phyloP scores from a whole-genome alignment of 2,888 invertebrate genomes.

The Oxystoma pomonae region DNA sequence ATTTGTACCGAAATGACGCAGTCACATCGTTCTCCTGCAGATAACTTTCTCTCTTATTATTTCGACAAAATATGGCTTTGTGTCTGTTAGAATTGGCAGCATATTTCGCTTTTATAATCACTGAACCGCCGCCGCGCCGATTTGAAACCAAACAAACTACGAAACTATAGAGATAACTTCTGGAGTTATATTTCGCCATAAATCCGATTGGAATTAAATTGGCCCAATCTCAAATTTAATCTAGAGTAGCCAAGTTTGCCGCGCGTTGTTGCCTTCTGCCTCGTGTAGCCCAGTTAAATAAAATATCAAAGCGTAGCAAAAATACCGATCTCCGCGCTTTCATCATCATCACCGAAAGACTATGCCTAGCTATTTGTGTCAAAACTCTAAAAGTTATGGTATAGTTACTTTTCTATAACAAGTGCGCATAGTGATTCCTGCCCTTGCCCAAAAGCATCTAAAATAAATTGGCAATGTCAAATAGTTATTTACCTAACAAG shows the following conservation, averaged over 20 bases:
- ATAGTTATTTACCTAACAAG: too few species aligned
- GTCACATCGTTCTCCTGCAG: too few species aligned
- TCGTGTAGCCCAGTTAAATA: not conserved
- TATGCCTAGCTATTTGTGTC: too few species aligned
- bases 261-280: not conserved
- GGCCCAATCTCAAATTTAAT: not conserved
- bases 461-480: too few species aligned
- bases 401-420: too few species aligned
- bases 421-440: too few species aligned
- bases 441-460: too few species aligned
- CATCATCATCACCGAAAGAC: too few species aligned
- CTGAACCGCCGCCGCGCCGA: not conserved
- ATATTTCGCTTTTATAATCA: not conserved
- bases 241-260: not conserved
- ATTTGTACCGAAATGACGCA: too few species aligned
- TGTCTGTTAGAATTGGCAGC: not conserved
- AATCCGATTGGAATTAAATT: not conserved
- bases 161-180: not conserved
- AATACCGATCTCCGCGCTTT: too few species aligned
- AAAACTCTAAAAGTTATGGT: too few species aligned
- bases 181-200: not conserved
- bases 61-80: not conserved
- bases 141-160: not conserved
- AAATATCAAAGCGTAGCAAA: not conserved
- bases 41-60: too few species aligned